phyloP scores from a whole-genome alignment of 2,113 vertebrate species.

The Anoplopoma fimbria region DNA sequence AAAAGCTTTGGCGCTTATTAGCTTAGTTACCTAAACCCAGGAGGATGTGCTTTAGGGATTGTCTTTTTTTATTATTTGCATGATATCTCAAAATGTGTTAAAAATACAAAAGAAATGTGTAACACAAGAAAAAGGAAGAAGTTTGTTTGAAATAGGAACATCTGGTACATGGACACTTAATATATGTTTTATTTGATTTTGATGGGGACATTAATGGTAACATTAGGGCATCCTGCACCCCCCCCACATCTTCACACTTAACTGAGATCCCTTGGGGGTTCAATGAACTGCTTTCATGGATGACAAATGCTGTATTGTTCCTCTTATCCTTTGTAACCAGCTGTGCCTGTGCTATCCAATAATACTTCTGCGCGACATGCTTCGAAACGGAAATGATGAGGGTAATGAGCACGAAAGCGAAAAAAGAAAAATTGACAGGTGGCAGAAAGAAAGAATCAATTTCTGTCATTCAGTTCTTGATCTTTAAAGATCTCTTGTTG shows the following conservation, averaged over 20 bases:
- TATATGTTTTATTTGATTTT: not conserved
- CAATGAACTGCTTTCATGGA: constrained; percentile 15
- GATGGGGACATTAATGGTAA: not conserved
- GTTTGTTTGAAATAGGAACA: not conserved
- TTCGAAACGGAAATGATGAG: not conserved
- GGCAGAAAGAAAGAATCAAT: constrained; percentile 1
- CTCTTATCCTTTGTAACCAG: constrained; percentile 39
- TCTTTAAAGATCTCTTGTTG: constrained; percentile 6
- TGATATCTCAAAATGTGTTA: not conserved
- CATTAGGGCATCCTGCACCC: not conserved
- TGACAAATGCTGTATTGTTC: constrained; percentile 49
- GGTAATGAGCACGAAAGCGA: not conserved
- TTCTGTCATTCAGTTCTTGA: constrained; percentile 3
- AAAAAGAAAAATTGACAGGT: not conserved
- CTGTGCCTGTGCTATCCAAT: constrained; percentile 17
- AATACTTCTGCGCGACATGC: constrained; percentile 15
- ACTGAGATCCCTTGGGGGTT: not conserved
- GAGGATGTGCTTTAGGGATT: not conserved
- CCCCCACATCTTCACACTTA: constrained; percentile 4
- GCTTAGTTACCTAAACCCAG: not conserved
- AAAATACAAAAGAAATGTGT: not conserved
- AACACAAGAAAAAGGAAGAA: not conserved
- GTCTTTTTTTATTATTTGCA: not conserved
- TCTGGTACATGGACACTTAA: not conserved
- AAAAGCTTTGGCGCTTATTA: constrained; percentile 15